A percentile compares a stretch with the other conserved stretches of the same genome.
Conservation (phyloP, 2,888 invertebrate species). For the Reticulitermes lucifugus region DNA sequence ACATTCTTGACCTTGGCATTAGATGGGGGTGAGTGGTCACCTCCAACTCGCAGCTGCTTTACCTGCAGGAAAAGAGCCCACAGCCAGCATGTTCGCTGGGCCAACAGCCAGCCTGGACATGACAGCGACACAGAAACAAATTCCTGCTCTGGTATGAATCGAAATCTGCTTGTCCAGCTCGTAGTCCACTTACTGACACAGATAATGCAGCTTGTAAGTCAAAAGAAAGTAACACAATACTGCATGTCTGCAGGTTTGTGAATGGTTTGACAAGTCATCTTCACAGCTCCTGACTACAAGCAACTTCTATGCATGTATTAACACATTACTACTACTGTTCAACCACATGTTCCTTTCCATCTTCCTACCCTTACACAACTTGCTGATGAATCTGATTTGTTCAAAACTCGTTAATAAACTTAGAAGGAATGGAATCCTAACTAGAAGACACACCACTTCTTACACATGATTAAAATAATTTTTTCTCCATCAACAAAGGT, state of each 20-base stretch:
- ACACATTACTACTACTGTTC: not conserved
- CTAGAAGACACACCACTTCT: not conserved
- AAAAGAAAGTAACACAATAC: too few species aligned
- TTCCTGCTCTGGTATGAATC: too few species aligned
- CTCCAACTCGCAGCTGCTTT: too few species aligned
- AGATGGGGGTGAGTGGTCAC: too few species aligned
- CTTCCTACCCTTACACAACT: not conserved
- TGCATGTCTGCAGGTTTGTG: not conserved
- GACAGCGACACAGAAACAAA: too few species aligned
- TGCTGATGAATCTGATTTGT: not conserved
- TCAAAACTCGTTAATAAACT: not conserved
- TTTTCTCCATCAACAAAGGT: slow-evolving; percentile 10
- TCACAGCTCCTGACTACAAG: not conserved
- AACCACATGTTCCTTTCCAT: not conserved
- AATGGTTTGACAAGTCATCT: not conserved
- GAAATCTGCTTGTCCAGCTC: too few species aligned
- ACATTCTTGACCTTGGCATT: too few species aligned
- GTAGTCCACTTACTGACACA: too few species aligned
- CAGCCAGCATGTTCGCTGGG: too few species aligned
- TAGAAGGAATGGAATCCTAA: not conserved
- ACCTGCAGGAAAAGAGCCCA: too few species aligned
- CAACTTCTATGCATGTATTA: not conserved
- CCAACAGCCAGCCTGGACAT: too few species aligned
- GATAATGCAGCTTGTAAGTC: too few species aligned
- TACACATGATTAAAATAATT: not conserved